These are phyloP conservation scores for Fringilla coelebs DNA, from an alignment of 2,797 vertebrate species.

Conservation along the genomic window DNA sequence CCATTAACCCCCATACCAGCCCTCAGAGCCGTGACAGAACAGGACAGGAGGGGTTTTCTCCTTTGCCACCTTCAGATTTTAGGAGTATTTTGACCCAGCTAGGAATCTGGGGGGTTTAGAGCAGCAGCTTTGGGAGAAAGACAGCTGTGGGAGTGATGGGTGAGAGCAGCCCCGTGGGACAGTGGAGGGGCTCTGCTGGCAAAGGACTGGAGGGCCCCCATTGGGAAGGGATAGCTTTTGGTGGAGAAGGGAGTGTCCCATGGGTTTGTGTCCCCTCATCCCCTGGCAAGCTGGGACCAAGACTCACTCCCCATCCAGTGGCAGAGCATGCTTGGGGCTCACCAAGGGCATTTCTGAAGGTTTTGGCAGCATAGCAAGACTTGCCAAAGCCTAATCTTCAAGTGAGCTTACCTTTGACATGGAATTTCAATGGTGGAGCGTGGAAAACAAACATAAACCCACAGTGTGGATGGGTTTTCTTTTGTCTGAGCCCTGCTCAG, in stretches of 20 bases:
- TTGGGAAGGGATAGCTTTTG: background rate
- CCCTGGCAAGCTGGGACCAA: fast-evolving
- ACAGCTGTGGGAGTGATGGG: fast-evolving
- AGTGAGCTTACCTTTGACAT: background rate
- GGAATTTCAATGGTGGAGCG: background rate
- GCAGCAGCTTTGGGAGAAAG: background rate
- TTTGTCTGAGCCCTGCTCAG: background rate
- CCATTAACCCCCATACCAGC: background rate
- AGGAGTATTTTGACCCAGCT: background rate
- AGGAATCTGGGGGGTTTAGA: background rate
- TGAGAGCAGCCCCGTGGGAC: fast-evolving
- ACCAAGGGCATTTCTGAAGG: background rate
- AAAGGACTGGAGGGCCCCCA: background rate
- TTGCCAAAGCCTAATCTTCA: background rate
- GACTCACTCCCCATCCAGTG: background rate
- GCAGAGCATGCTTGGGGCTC: background rate
- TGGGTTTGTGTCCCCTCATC: background rate
- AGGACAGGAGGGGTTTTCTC: background rate
- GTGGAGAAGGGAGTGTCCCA: background rate
- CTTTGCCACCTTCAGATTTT: background rate
- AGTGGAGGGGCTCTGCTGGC: background rate
- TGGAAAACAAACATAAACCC: conserved; percentile 14
- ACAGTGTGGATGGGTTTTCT: background rate
- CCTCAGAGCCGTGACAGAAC: background rate
- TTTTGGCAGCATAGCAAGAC: background rate